phyloP scores from a whole-genome alignment of 1,140 invertebrate genomes.

The Agraylea sexmaculata region DNA sequence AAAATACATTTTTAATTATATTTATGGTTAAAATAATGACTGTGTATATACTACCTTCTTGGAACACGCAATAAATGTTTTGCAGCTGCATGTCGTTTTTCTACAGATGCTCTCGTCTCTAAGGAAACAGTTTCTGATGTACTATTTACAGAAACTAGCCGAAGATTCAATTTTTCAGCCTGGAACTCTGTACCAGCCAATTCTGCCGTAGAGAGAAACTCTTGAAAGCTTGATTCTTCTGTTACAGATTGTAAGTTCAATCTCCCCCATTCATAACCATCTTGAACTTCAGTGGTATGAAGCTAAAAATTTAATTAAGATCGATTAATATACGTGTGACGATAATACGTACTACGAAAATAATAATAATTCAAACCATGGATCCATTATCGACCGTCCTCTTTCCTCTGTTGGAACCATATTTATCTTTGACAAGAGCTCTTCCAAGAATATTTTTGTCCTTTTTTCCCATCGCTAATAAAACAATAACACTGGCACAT shows the following conservation, averaged over 20 bases:
- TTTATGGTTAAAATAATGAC: slow-evolving; percentile 1
- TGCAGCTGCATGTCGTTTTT: slow-evolving; percentile 11
- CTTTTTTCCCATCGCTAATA: slow-evolving; percentile 49
- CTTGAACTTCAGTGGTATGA: slow-evolving; percentile 76
- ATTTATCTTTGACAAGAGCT: slow-evolving; percentile 65
- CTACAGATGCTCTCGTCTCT: slow-evolving; percentile 11
- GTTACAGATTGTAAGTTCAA: slow-evolving; percentile 89
- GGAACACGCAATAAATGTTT: slow-evolving; percentile 27
- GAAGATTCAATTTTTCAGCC: slow-evolving; percentile 78
- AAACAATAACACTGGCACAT: too few species aligned
- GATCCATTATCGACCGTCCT: slow-evolving; percentile 51
- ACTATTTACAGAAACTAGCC: slow-evolving; percentile 24
- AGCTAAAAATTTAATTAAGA: slow-evolving; percentile 44
- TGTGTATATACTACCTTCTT: slow-evolving; percentile 27
- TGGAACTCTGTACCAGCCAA: slow-evolving; percentile 88
- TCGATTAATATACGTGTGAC: not conserved
- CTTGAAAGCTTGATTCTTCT: slow-evolving; percentile 89
- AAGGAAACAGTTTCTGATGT: slow-evolving; percentile 9
- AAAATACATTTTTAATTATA: slow-evolving; percentile 34
- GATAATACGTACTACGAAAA: slow-evolving; percentile 8
- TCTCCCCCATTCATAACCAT: slow-evolving; percentile 82
- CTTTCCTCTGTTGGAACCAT: slow-evolving; percentile 43
- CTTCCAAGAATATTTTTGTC: slow-evolving; percentile 52
- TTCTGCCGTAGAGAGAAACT: slow-evolving; percentile 89
- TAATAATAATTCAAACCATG: too few species aligned